Conservation (phyloP, 2,888 invertebrate genomes). For the Abrostola triplasia region DNA sequence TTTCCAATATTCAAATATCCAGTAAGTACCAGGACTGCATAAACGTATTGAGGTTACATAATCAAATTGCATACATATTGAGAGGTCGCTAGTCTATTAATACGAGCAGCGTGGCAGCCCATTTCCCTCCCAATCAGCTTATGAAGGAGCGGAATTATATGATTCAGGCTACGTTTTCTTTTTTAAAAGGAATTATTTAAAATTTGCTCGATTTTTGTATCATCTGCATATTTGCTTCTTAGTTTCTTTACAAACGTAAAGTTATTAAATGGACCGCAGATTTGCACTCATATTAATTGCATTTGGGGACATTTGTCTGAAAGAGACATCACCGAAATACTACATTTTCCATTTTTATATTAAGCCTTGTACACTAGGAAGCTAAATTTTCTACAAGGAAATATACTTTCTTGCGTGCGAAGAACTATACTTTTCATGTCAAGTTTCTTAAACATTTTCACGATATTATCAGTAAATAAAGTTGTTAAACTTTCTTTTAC, state of each 20-base stretch:
- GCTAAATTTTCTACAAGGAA: too few species aligned
- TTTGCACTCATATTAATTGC: too few species aligned
- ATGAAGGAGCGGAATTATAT: constrained; percentile 47
- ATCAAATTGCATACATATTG: constrained; percentile 13
- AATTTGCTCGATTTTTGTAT: neutral
- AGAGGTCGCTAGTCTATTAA: constrained; percentile 20
- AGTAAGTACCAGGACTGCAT: constrained; percentile 36
- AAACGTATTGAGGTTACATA: constrained; percentile 15
- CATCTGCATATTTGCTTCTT: neutral
- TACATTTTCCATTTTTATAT: too few species aligned
- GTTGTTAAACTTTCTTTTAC: neutral
- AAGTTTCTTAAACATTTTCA: neutral
- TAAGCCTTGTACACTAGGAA: too few species aligned
- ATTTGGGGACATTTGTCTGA: too few species aligned
- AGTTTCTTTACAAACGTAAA: too few species aligned
- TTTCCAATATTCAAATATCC: neutral
- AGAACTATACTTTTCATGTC: too few species aligned
- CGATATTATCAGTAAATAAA: neutral
- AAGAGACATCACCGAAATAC: too few species aligned
- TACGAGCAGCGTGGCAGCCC: constrained; percentile 29
- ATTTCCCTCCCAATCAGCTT: constrained; percentile 56
- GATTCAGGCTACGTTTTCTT: constrained; percentile 28
- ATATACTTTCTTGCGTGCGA: too few species aligned
- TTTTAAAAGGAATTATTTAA: constrained; percentile 1
- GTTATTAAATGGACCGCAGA: too few species aligned